Conservation (phyloP, 1,140 invertebrate genomes). For the Hormaphis cornu region DNA sequence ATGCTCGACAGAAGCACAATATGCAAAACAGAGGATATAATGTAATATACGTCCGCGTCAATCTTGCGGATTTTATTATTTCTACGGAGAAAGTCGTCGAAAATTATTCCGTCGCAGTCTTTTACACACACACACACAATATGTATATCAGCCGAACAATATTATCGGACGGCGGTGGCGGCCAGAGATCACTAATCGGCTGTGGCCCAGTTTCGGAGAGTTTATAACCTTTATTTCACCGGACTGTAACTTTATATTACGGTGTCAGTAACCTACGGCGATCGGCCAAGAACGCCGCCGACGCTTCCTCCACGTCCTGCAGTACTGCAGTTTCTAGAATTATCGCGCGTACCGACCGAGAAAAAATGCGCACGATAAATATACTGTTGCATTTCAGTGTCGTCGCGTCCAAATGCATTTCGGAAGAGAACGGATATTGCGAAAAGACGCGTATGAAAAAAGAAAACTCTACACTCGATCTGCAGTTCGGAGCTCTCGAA, state of each 20-base stretch:
- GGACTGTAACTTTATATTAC: background rate
- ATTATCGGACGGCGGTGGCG: background rate
- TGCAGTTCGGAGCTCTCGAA: too few species aligned
- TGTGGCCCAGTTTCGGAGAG: conserved; percentile 5
- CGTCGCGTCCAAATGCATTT: too few species aligned
- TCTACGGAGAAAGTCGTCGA: conserved; percentile 4
- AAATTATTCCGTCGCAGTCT: background rate
- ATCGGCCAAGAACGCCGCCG: background rate
- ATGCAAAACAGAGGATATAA: conserved; percentile 2
- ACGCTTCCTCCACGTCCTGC: background rate
- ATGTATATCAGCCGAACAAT: background rate
- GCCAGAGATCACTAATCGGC: background rate
- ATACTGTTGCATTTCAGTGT: too few species aligned
- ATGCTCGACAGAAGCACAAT: background rate
- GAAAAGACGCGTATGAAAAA: too few species aligned
- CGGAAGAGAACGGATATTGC: too few species aligned
- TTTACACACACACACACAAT: background rate
- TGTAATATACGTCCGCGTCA: background rate
- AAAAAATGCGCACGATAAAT: too few species aligned
- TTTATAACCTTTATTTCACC: background rate
- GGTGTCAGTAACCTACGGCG: background rate
- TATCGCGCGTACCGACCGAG: too few species aligned
- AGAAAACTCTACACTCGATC: too few species aligned
- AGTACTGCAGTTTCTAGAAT: too few species aligned
- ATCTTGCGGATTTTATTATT: background rate